Percentiles rank a stretch among this genome's conserved stretches.
Evolutionary conservation across 2,888 invertebrate species (phyloP).

Genomic region (Ptychoptera albimana): DNA sequence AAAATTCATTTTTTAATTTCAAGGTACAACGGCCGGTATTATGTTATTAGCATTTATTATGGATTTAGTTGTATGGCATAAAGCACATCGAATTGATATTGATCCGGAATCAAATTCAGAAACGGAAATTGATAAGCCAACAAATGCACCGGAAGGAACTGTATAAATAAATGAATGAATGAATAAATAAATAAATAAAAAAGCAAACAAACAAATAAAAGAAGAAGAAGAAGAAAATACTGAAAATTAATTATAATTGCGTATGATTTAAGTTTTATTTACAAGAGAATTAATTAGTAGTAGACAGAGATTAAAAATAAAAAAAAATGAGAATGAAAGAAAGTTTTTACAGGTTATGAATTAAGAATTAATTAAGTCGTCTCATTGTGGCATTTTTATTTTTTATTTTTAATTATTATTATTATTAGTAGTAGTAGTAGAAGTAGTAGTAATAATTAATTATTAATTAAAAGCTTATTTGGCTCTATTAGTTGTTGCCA

Average conservation of each 20-base stretch:
- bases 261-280: no score
- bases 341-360: no score
- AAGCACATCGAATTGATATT: constrained; percentile 66
- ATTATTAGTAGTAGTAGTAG: no score
- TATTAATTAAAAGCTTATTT: no score
- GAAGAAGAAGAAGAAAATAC: not conserved
- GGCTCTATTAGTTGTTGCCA: no score
- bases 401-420: no score
- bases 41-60: constrained; percentile 77
- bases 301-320: no score
- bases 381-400: no score
- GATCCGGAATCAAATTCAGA: constrained; percentile 32
- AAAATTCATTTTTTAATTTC: constrained; percentile 14
- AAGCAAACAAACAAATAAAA: not conserved
- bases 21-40: constrained; percentile 73
- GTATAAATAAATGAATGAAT: constrained; percentile 21
- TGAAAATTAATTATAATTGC: not conserved
- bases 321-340: no score
- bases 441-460: no score
- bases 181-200: not conserved
- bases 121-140: constrained; percentile 22
- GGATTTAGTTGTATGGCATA: constrained; percentile 78
- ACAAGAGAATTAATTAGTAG: no score
- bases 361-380: no score
- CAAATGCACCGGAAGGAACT: constrained; percentile 22